Percentiles rank a stretch among this genome's conserved stretches.
Conservation (phyloP, 2,113 vertebrate genomes). For the Aix galericulata region DNA sequence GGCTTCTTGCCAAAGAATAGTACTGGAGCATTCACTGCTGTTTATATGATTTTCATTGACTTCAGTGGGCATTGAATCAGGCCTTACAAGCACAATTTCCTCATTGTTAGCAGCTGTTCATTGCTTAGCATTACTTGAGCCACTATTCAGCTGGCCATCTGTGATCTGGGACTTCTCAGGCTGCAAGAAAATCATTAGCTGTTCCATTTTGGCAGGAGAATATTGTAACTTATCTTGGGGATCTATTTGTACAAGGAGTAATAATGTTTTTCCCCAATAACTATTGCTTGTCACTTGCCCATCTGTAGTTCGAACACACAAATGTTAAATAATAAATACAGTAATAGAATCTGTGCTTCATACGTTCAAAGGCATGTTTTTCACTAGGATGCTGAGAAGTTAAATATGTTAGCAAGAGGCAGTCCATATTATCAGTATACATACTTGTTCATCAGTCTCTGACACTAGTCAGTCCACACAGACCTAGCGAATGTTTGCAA, state of each 20-base stretch:
- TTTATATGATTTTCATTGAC: slow-evolving; percentile 59
- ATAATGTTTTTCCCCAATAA: slow-evolving; percentile 52
- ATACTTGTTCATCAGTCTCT: neutral
- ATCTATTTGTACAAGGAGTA: slow-evolving; percentile 45
- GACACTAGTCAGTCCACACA: neutral
- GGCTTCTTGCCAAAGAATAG: slow-evolving; percentile 16
- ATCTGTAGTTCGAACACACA: slow-evolving; percentile 29
- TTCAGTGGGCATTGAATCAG: slow-evolving; percentile 3
- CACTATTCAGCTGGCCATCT: slow-evolving; percentile 57
- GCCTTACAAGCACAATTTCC: slow-evolving; percentile 60
- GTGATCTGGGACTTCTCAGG: slow-evolving; percentile 53
- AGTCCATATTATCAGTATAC: neutral
- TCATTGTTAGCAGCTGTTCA: slow-evolving; percentile 66
- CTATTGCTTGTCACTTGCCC: slow-evolving; percentile 40
- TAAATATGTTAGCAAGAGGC: neutral
- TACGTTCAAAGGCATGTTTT: neutral
- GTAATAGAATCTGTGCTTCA: neutral
- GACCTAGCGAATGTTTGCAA: neutral
- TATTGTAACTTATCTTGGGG: slow-evolving; percentile 33
- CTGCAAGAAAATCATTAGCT: slow-evolving; percentile 43
- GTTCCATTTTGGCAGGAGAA: slow-evolving; percentile 46
- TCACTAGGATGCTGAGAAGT: neutral
- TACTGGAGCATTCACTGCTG: slow-evolving; percentile 24
- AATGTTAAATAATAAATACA: slow-evolving; percentile 46
- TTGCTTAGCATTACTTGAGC: slow-evolving; percentile 54